phyloP scores from a whole-genome alignment of 2,888 invertebrate species.

The Steinernema hermaphroditum region DNA sequence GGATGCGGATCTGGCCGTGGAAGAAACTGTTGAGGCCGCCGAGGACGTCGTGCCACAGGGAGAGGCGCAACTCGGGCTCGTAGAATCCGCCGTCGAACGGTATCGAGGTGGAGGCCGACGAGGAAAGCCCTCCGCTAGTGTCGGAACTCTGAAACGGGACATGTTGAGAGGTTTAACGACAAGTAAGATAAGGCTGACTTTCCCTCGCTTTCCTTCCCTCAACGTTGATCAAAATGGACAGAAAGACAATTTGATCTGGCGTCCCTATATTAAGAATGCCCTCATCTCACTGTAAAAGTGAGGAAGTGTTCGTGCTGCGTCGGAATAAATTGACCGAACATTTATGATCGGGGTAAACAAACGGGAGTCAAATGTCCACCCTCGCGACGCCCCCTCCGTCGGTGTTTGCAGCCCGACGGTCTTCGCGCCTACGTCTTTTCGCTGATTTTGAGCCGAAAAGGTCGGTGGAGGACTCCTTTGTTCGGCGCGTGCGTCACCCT shows the following conservation, averaged over 20 bases:
- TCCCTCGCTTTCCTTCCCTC: too few relatives aligned
- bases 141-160: conserved; percentile 23
- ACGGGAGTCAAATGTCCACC: conserved; percentile 20
- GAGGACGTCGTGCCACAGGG: conserved; percentile 33
- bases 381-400: background rate
- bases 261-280: too few relatives aligned
- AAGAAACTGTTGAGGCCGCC: conserved; percentile 33
- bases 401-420: background rate
- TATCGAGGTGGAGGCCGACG: conserved; percentile 14
- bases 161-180: too few relatives aligned
- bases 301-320: too few relatives aligned
- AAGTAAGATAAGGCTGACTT: too few relatives aligned
- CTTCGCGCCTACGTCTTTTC: background rate
- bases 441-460: background rate
- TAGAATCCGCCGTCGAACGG: background rate
- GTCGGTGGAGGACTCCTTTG: background rate
- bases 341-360: conserved; percentile 20
- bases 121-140: conserved; percentile 19
- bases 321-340: background rate
- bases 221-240: too few relatives aligned
- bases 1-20: conserved; percentile 38
- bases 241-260: too few relatives aligned
- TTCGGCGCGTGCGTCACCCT: background rate
- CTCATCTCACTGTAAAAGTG: too few relatives aligned
- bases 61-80: conserved; percentile 27